Evolutionary conservation across 1,140 invertebrate species (phyloP).

Genomic region (Neodiprion lecontei): DNA sequence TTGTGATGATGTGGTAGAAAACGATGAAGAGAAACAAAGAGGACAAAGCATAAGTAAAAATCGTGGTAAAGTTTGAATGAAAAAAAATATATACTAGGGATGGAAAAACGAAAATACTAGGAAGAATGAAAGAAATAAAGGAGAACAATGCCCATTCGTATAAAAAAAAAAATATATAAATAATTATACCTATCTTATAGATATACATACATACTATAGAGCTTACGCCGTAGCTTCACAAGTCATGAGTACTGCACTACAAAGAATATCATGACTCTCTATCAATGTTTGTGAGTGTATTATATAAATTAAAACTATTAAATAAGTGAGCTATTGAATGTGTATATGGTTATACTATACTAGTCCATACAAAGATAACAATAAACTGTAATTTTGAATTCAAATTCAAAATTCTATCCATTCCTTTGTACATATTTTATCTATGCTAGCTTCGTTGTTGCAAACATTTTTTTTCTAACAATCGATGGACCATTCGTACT

Average conservation of each 20-base stretch:
- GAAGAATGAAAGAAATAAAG: conserved; percentile 17
- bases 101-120: background rate
- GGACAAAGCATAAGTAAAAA: background rate
- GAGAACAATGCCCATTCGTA: conserved; percentile 24
- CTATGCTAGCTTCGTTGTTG: conserved; percentile 20
- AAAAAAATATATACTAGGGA: conserved; percentile 31
- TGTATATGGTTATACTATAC: conserved; percentile 61
- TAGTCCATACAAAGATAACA: conserved; percentile 62
- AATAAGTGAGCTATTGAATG: conserved; percentile 59
- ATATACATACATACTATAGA: conserved; percentile 50
- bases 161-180: conserved; percentile 46
- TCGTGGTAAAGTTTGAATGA: background rate
- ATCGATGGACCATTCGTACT: too few species aligned
- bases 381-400: conserved; percentile 64
- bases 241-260: conserved; percentile 54
- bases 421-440: conserved; percentile 23
- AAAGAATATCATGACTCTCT: conserved; percentile 7
- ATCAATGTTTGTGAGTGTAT: conserved; percentile 53
- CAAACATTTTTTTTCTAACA: conserved; percentile 9
- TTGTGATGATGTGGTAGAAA: background rate
- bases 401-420: conserved; percentile 41
- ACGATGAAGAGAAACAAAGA: too few species aligned
- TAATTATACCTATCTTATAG: conserved; percentile 52
- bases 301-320: conserved; percentile 52
- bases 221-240: conserved; percentile 59